Percentiles rank a stretch among this genome's conserved stretches.
phyloP scores from a whole-genome alignment of 1,140 invertebrate genomes.

The Pissodes strobi region DNA sequence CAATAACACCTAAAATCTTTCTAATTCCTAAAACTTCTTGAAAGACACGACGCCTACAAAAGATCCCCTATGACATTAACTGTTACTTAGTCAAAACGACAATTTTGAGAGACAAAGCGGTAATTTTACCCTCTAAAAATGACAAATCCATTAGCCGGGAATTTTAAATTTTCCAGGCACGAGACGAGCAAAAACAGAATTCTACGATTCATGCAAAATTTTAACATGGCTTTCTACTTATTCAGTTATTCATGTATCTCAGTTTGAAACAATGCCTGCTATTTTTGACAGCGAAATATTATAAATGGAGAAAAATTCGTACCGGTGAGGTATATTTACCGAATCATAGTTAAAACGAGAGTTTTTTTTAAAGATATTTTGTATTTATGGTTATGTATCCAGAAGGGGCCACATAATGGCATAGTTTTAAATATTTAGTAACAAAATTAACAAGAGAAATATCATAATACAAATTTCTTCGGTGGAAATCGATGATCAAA shows the following conservation, averaged over 20 bases:
- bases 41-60: constrained; percentile 16
- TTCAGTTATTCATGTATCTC: neutral
- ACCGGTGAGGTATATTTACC: too few relatives aligned
- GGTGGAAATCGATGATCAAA: too few relatives aligned
- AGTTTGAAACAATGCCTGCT: constrained; percentile 6
- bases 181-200: constrained; percentile 8
- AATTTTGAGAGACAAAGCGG: constrained; percentile 22
- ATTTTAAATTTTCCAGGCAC: constrained; percentile 26
- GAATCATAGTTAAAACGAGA: too few relatives aligned
- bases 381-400: too few relatives aligned
- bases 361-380: too few relatives aligned
- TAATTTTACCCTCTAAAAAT: constrained; percentile 21
- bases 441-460: too few relatives aligned
- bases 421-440: too few relatives aligned
- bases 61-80: constrained; percentile 22
- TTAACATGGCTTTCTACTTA: constrained; percentile 31
- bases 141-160: constrained; percentile 29
- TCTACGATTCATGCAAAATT: constrained; percentile 11
- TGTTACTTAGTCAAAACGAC: constrained; percentile 29
- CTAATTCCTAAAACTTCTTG: too few relatives aligned
- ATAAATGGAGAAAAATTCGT: neutral
- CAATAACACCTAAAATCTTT: too few relatives aligned
- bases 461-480: too few relatives aligned
- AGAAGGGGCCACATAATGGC: too few relatives aligned
- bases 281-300: neutral